Percentiles rank a stretch among this genome's conserved stretches.
These are phyloP conservation scores for Procambarus clarkii DNA, from an alignment of 1,140 invertebrate species.

Conservation along the genomic window DNA sequence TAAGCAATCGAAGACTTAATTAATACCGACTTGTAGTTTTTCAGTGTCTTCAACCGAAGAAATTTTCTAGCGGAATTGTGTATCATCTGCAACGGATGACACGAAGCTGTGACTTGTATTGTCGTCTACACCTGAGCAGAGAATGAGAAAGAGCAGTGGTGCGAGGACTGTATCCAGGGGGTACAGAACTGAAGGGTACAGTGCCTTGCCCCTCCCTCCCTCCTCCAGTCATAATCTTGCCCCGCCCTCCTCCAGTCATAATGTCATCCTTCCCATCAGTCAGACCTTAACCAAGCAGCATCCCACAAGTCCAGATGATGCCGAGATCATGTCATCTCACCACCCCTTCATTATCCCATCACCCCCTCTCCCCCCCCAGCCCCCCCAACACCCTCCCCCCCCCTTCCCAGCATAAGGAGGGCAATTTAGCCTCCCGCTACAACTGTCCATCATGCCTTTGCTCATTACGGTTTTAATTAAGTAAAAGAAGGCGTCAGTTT, in stretches of 20 bases:
- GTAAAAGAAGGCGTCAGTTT: constrained; percentile 41
- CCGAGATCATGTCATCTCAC: not conserved
- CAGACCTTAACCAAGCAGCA: not conserved
- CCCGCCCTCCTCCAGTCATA: not conserved
- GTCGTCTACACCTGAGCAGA: too few species aligned
- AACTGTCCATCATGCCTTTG: constrained; percentile 26
- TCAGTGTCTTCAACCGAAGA: too few species aligned
- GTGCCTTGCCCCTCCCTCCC: not conserved
- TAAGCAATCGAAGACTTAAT: too few species aligned
- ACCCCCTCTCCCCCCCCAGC: too few species aligned
- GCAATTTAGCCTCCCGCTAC: constrained; percentile 26
- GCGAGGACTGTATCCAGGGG: too few species aligned
- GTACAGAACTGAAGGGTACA: too few species aligned
- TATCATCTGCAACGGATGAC: too few species aligned
- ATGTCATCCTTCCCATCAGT: not conserved
- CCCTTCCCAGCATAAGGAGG: not conserved
- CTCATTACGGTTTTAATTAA: constrained; percentile 39
- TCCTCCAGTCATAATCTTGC: not conserved
- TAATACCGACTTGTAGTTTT: too few species aligned
- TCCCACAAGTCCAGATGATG: too few species aligned
- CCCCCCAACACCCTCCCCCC: not conserved
- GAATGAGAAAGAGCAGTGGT: too few species aligned
- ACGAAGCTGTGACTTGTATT: too few species aligned
- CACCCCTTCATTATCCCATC: not conserved
- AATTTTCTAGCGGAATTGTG: too few species aligned